Evolutionary conservation across 2,888 invertebrate species (phyloP), one percentile per base, ranked within the genome.

Genomic region (Margaritifera margaritifera): DNA sequence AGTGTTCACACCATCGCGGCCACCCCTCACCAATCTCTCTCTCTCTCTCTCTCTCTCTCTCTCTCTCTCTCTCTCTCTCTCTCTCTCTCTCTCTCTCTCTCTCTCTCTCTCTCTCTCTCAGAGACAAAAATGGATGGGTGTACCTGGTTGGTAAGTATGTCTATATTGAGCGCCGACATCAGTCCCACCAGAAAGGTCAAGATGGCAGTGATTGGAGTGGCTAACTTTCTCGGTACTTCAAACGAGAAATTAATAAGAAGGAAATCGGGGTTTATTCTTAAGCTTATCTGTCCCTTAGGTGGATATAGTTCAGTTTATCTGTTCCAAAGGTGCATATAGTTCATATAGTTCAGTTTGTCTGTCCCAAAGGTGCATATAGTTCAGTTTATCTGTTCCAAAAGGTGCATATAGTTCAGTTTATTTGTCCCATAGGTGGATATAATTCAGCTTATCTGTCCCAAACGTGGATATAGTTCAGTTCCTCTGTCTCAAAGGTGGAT

Each of bases 71-170:
- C 53, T 53, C 53, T 53, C 53, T 53, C 53, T 53, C 53, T 53
- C 53, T 53, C 53, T 53, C 53, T 53, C 53, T 53, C 53, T 53
- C 53, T 53, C 53, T 53, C 53, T 53, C 53, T 53, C 53, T 53
- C 53, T 53, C 53, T 53, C 53, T 53, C 53, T 53, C 53, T 15
- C 19, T 19, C 53, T 53, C 18, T 22, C n/a, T 11, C 11, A 11
- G 20, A 24, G 55, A 55, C 42, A 42, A 42, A 42, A 2, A 42
- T 31, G 1, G 42, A 8, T 20, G 20, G 18, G 20, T 56, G 58
- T 77, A 85, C 87, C 86, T 87, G 87, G 73, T 86, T 87, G 20
- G 84, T 84, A 2, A 87, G 69, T 52, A 85, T 78, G 56, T 84
- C 69, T 5, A 86, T 77, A 66, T 84, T 77, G 31, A 86, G 53